Conservation (phyloP, 2,113 vertebrate genomes). For the Orientallactaga bullata region DNA sequence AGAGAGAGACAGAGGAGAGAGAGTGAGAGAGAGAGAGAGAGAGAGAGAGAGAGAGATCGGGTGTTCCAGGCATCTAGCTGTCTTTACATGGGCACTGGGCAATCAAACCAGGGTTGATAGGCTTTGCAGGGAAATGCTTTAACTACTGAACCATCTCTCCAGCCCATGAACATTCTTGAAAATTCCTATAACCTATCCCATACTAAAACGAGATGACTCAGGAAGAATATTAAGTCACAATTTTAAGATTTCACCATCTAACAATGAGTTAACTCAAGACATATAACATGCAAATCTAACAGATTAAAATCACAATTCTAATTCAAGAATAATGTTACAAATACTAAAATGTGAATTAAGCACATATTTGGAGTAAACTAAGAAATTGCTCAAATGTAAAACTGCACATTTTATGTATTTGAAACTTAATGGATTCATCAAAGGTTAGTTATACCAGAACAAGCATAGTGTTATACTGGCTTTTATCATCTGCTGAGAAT, state of each 20-base stretch:
- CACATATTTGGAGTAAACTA: constrained; percentile 33
- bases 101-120: no score
- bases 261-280: constrained; percentile 34
- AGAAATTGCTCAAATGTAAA: constrained; percentile 51
- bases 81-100: no score
- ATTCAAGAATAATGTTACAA: constrained; percentile 55
- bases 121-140: no score
- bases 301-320: constrained; percentile 59
- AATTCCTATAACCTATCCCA: not conserved
- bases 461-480: not conserved
- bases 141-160: no score
- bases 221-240: not conserved
- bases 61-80: no score
- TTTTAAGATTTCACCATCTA: constrained; percentile 47
- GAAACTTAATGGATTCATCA: not conserved
- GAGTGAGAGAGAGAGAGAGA: no score
- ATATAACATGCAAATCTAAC: constrained; percentile 49
- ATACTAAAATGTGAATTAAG: constrained; percentile 58
- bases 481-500: not conserved
- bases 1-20: no score
- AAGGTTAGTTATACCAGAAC: constrained; percentile 13
- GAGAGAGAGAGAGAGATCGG: no score
- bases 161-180: not conserved
- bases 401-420: constrained; percentile 15
- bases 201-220: not conserved